phyloP scores from a whole-genome alignment of 2,888 invertebrate species.

The Chorisops tibialis region DNA sequence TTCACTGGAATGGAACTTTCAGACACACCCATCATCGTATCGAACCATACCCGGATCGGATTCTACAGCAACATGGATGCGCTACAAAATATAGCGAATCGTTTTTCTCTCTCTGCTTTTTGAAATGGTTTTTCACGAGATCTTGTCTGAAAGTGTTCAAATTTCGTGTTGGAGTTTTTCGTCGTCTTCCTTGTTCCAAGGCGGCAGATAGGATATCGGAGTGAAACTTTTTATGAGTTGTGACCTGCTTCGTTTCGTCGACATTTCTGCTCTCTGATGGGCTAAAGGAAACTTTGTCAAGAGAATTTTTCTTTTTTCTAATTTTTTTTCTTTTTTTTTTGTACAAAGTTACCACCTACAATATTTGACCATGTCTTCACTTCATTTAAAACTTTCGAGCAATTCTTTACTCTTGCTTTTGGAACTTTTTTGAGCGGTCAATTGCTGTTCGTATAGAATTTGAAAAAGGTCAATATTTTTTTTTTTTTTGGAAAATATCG shows the following conservation, averaged over 20 bases:
- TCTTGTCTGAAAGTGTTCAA: too few species aligned
- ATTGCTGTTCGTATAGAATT: background rate
- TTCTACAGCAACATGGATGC: too few species aligned
- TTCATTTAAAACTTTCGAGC: conserved; percentile 13
- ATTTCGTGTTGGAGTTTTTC: too few species aligned
- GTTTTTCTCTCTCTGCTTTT: too few species aligned
- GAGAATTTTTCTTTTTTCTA: background rate
- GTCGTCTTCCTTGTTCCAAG: too few species aligned
- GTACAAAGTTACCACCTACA: background rate
- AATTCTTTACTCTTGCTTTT: background rate
- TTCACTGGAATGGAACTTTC: conserved; percentile 16
- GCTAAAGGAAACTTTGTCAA: conserved; percentile 11
- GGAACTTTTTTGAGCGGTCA: conserved; percentile 14
- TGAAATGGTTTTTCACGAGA: too few species aligned
- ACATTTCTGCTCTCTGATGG: conserved; percentile 1
- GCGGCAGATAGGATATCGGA: too few species aligned
- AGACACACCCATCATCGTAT: conserved; percentile 23
- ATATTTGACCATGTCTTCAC: conserved; percentile 16
- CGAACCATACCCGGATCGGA: too few species aligned
- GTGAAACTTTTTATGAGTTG: conserved; percentile 23
- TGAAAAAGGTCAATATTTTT: too few species aligned
- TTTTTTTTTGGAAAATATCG: too few species aligned
- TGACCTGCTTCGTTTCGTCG: conserved; percentile 8
- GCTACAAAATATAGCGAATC: too few species aligned
- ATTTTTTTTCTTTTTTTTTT: conserved; percentile 2